Conservation (phyloP, 2,888 invertebrate species). For the Zonitis immaculata region DNA sequence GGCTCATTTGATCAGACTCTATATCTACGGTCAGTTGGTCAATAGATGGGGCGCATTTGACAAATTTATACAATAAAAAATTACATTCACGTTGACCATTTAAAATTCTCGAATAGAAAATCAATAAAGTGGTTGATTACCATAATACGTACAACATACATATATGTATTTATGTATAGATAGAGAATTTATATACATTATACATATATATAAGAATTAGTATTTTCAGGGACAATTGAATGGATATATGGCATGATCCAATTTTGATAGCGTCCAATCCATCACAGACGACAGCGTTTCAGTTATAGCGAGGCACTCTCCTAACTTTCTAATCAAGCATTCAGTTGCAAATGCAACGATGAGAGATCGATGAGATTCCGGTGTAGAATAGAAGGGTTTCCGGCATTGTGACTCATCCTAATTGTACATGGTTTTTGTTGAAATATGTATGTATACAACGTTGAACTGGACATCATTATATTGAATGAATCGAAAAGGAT, state of each 20-base stretch:
- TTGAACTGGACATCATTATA: slow-evolving; percentile 19
- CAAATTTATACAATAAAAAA: slow-evolving; percentile 32
- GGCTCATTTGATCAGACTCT: slow-evolving; percentile 42
- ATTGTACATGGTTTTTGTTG: slow-evolving; percentile 33
- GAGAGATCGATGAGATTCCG: slow-evolving; percentile 46
- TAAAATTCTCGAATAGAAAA: background rate
- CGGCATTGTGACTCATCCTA: slow-evolving; percentile 36
- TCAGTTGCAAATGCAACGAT: slow-evolving; percentile 47
- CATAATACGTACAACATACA: too few relatives aligned
- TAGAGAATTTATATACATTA: too few relatives aligned
- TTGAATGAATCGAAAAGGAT: slow-evolving; percentile 14
- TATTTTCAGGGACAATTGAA: slow-evolving; percentile 23
- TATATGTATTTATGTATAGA: too few relatives aligned
- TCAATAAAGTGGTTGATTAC: background rate
- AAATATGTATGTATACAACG: slow-evolving; percentile 19
- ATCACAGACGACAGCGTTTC: slow-evolving; percentile 48
- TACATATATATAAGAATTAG: too few relatives aligned
- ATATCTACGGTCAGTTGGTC: slow-evolving; percentile 44
- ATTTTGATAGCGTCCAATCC: slow-evolving; percentile 46
- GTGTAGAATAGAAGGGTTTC: slow-evolving; percentile 41
- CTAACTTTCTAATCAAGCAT: slow-evolving; percentile 45
- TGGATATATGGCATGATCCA: slow-evolving; percentile 41
- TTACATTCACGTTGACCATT: background rate
- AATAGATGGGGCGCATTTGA: slow-evolving; percentile 45
- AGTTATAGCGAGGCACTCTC: slow-evolving; percentile 36